Evolutionary conservation across 2,888 invertebrate genomes (phyloP).

Genomic region (Eupithecia exiguata): DNA sequence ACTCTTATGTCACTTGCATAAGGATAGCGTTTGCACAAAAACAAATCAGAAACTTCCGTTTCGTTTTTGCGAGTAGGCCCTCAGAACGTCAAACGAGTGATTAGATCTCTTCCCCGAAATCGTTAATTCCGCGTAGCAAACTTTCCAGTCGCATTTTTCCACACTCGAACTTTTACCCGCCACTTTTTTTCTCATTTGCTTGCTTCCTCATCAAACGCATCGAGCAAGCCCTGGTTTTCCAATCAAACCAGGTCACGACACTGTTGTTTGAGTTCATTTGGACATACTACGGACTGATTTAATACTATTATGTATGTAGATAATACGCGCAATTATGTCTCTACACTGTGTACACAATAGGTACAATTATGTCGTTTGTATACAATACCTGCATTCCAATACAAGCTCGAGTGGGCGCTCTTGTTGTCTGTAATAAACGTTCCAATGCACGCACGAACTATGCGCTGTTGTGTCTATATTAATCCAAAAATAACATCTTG

Average conservation of each 20-base stretch:
- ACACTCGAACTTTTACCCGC: too few species aligned
- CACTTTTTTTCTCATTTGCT: too few species aligned
- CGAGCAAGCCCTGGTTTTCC: background rate
- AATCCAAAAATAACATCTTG: slow-evolving; percentile 7
- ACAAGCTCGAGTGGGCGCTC: background rate
- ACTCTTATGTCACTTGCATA: too few species aligned
- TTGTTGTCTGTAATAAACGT: background rate
- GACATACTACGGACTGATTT: background rate
- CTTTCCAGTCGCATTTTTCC: too few species aligned
- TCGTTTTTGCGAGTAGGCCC: too few species aligned
- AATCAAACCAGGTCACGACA: background rate
- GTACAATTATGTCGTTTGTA: background rate
- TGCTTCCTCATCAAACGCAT: too few species aligned
- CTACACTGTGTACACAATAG: background rate
- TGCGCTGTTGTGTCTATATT: background rate
- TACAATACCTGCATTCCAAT: background rate
- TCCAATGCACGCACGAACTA: background rate
- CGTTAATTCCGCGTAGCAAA: too few species aligned
- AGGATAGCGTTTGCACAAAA: too few species aligned
- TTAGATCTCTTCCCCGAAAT: too few species aligned
- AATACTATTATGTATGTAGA: background rate
- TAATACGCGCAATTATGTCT: background rate
- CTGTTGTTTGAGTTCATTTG: background rate
- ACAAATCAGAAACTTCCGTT: too few species aligned
- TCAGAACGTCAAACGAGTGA: too few species aligned